Conservation (phyloP, 2,113 vertebrate species). For the Thalassarche chlororhynchos region DNA sequence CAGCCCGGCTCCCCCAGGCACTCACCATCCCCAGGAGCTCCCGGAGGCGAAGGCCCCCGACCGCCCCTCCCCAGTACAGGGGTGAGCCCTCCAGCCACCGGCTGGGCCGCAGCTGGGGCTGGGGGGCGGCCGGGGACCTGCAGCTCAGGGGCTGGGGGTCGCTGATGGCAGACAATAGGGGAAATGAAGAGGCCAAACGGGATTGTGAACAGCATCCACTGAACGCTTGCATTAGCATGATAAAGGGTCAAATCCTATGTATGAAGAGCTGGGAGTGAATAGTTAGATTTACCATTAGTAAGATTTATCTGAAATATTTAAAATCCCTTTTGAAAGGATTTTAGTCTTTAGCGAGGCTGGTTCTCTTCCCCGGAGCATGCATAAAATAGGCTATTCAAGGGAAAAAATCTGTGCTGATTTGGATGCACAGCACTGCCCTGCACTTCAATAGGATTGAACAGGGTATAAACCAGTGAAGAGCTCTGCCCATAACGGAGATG, state of each 20-base stretch:
- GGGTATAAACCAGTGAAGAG: background rate
- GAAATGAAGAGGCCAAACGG: background rate
- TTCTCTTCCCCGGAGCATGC: background rate
- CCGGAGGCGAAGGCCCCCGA: accelerated
- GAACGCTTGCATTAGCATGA: background rate
- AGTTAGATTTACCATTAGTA: constrained; percentile 2
- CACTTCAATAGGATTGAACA: background rate
- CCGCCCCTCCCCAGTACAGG: accelerated
- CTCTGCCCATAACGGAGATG: background rate
- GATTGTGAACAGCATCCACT: background rate
- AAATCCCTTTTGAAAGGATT: constrained; percentile 41
- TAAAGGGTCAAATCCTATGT: background rate
- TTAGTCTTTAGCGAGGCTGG: background rate
- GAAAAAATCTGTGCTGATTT: background rate
- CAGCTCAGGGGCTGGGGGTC: background rate
- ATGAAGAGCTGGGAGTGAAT: background rate
- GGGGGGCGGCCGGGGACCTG: background rate
- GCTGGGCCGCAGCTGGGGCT: background rate
- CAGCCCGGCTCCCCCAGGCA: background rate
- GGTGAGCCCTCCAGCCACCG: accelerated
- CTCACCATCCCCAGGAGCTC: background rate
- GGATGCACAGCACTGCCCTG: background rate
- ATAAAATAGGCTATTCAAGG: background rate
- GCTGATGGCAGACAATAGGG: background rate
- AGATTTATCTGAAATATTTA: constrained; percentile 2